These are phyloP conservation scores for Willisornis vidua DNA, from an alignment of 2,113 vertebrate genomes.

Conservation along the genomic window DNA sequence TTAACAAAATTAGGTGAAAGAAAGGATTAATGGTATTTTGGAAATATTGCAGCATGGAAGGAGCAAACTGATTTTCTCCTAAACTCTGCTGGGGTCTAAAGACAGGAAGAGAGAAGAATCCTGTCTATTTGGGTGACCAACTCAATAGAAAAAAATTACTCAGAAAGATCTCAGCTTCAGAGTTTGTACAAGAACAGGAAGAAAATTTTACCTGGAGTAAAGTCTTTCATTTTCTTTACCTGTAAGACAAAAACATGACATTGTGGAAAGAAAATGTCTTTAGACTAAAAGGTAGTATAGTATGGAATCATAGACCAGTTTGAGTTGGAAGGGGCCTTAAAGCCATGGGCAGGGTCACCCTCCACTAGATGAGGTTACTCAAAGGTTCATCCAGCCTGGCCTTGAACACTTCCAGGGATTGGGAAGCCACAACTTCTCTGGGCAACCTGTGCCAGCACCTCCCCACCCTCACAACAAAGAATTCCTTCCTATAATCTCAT, in stretches of 20 bases:
- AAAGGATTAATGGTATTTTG: rapidly evolving
- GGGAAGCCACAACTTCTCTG: not conserved
- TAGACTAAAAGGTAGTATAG: not conserved
- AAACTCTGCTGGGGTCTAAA: not conserved
- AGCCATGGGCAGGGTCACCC: not conserved
- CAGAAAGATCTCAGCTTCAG: not conserved
- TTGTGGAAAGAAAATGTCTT: not conserved
- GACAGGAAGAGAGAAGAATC: not conserved
- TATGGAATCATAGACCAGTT: not conserved
- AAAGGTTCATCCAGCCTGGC: rapidly evolving
- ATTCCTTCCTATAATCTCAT: not conserved
- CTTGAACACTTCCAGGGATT: no score
- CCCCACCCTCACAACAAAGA: no score
- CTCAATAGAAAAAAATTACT: not conserved
- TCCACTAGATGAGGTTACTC: rapidly evolving
- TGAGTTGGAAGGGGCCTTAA: not conserved
- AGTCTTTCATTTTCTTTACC: not conserved
- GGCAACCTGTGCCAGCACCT: rapidly evolving
- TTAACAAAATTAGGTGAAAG: not conserved
- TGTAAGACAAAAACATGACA: not conserved
- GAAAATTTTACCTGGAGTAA: not conserved
- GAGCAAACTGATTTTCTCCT: not conserved
- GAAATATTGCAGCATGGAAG: not conserved
- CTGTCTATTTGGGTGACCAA: not conserved
- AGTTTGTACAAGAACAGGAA: not conserved